Percentiles rank a stretch among this genome's conserved stretches.
Evolutionary conservation across 2,797 vertebrate genomes (phyloP).

Genomic region (Carduelis carduelis): DNA sequence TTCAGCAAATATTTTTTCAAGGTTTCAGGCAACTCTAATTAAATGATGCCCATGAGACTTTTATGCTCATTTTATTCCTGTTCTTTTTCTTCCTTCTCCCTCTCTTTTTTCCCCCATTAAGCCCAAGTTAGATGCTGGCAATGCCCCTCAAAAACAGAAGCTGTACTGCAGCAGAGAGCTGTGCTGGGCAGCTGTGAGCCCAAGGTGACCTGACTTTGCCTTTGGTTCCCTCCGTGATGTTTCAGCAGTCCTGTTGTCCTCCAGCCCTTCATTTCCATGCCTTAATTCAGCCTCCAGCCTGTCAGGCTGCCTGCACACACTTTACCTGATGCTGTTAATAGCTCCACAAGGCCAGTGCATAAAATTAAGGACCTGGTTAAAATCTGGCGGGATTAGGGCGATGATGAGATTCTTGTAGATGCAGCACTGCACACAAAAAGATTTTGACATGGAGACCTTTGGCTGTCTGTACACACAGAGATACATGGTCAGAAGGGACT

Average conservation of each 20-base stretch:
- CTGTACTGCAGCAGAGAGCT: not conserved
- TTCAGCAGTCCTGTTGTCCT: not conserved
- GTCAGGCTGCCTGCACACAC: not conserved
- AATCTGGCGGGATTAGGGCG: not conserved
- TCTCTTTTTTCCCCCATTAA: not conserved
- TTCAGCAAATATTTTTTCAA: constrained; percentile 62
- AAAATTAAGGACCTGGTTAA: not conserved
- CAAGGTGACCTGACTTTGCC: not conserved
- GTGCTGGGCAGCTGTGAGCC: not conserved
- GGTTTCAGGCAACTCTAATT: constrained; percentile 48
- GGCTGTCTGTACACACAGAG: not conserved
- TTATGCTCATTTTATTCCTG: not conserved
- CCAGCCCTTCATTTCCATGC: not conserved
- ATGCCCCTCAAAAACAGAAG: not conserved
- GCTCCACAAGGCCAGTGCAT: not conserved
- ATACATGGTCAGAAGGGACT: not conserved
- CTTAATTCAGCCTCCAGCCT: not conserved
- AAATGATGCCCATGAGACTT: constrained; percentile 10
- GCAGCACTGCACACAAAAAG: not conserved
- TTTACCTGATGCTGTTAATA: not conserved
- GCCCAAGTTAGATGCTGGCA: not conserved
- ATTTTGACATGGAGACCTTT: not conserved
- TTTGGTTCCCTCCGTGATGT: not conserved
- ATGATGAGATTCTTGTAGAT: fast-evolving
- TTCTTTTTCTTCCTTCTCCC: not conserved